Evolutionary conservation across 1,140 invertebrate genomes (phyloP), one percentile per base, ranked within the genome.

Genomic region (Stegodyphus dumicola): DNA sequence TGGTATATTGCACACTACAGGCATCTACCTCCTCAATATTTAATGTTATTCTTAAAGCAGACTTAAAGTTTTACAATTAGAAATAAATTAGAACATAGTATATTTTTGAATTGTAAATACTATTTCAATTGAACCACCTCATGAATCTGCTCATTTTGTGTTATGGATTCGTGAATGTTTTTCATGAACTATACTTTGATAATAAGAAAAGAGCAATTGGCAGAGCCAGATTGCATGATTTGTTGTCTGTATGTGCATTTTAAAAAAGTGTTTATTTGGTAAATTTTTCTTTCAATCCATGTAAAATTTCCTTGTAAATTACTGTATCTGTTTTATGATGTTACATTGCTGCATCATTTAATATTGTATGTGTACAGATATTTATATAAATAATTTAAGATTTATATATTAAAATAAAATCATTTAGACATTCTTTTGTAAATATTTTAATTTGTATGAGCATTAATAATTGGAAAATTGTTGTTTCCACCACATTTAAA

Each of bases 101-200:
- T 85, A 85, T 85, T 85, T 85, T 85, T 85, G 74, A 85, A 85
- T 85, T 85, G 81, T 85, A 83, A 75, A 83, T 83, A 83, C 49
- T 83, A 75, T 70, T 75, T 75, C 70, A 64, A 81, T 64, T 49
- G 51, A 75, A 73, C 80, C 60, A 73, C 80, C 60, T 75, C 74
- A 56, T 76, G 81, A 85, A 77, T 77, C 69, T 48, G 64, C 52
- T 75, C 81, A 76, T 67, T 74, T 75, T 76, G 51, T 85, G 70
- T 85, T 76, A 67, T 49, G n/a, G 77, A 76, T 77, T 76, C 73
- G n/a, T 74, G 49, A 74, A 7, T 74, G 33, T 56, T 6, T n/a
- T 74, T 9, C 13, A 18, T 6, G 7, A 6, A 15, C 7, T 74
- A 6, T 51, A 56, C 6, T 17, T 71, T 71, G 7, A 51, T 51